Evolutionary conservation across 2,797 vertebrate genomes (phyloP).

Genomic region (Cynodonichthys magdalenae): DNA sequence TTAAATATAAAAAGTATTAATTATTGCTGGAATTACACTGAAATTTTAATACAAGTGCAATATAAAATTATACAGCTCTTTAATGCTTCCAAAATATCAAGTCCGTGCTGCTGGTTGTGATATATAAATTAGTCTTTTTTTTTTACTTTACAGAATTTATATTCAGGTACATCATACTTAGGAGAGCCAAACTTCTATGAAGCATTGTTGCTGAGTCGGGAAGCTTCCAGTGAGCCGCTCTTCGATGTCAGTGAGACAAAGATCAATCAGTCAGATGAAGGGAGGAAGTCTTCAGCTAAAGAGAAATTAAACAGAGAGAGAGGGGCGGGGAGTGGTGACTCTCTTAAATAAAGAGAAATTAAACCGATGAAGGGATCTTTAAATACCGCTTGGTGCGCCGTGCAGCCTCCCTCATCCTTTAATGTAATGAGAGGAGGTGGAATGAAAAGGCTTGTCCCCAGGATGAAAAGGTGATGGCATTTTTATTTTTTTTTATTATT

Average conservation of each 20-base stretch:
- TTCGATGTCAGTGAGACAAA: constrained; percentile 59
- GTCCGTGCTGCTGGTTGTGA: too few species aligned
- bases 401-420: constrained; percentile 75
- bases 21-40: too few species aligned
- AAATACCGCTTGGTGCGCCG: constrained; percentile 73
- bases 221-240: constrained; percentile 49
- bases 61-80: too few species aligned
- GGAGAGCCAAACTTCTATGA: too few species aligned
- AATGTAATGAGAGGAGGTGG: constrained; percentile 79
- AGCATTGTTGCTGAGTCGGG: constrained; percentile 21
- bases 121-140: too few species aligned
- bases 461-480: constrained; percentile 78
- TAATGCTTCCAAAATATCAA: too few species aligned
- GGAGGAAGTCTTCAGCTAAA: constrained; percentile 68
- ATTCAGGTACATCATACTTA: too few species aligned
- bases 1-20: too few species aligned
- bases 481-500: constrained; percentile 60
- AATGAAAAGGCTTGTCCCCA: constrained; percentile 70
- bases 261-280: constrained; percentile 77
- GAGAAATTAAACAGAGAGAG: constrained; percentile 68
- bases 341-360: constrained; percentile 80
- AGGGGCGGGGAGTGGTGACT: constrained; percentile 24
- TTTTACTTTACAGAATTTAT: too few species aligned
- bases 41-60: too few species aligned
- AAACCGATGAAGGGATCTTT: constrained; percentile 77